phyloP scores from a whole-genome alignment of 2,113 vertebrate species.

The Rhodinocichla rosea region DNA sequence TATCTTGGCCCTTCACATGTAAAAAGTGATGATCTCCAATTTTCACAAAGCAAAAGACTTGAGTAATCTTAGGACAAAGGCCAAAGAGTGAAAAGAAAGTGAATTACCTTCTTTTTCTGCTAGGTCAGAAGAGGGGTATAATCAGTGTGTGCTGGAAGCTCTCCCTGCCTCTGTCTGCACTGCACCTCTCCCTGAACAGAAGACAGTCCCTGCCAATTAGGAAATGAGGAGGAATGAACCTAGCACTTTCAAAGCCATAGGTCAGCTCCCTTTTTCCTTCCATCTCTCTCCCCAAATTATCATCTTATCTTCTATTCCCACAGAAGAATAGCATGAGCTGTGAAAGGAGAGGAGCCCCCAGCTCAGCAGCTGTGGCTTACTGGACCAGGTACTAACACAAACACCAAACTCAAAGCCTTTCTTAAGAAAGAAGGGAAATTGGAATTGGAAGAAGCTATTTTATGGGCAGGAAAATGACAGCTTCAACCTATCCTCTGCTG shows the following conservation, averaged over 20 bases:
- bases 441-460: background rate
- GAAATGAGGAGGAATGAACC: background rate
- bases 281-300: background rate
- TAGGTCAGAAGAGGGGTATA: background rate
- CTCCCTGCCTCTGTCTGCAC: background rate
- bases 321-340: background rate
- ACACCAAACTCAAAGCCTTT: background rate
- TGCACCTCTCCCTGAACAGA: background rate
- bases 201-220: background rate
- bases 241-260: background rate
- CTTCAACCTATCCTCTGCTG: background rate
- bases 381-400: background rate
- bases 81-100: background rate
- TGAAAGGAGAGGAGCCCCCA: background rate
- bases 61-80: background rate
- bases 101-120: slow-evolving; percentile 11
- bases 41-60: background rate
- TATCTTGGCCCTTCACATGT: background rate
- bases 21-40: background rate
- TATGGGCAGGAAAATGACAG: background rate
- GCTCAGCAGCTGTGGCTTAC: background rate
- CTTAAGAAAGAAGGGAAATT: background rate
- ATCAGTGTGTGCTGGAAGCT: background rate
- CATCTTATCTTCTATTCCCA: background rate
- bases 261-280: background rate